phyloP scores from a whole-genome alignment of 2,113 vertebrate species.

The Callithrix jacchus region DNA sequence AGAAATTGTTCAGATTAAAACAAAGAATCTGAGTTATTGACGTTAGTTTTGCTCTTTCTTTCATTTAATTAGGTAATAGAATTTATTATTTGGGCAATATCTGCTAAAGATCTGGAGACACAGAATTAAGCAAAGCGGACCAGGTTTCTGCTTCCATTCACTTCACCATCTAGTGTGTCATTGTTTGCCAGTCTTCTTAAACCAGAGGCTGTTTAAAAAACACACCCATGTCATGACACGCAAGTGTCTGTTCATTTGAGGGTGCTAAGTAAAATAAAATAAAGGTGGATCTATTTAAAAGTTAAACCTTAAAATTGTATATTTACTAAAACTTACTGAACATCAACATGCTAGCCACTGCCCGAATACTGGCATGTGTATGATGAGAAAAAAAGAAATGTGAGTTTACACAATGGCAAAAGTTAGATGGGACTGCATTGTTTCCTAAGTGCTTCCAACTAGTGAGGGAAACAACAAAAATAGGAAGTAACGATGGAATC shows the following conservation, averaged over 20 bases:
- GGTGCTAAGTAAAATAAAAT: not conserved
- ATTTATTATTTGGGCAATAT: not conserved
- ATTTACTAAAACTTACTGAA: not conserved
- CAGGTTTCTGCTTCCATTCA: not conserved
- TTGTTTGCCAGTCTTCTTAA: not conserved
- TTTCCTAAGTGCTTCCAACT: no score
- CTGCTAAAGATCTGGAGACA: not conserved
- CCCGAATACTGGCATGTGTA: not conserved
- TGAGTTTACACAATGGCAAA: fast-evolving
- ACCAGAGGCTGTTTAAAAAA: not conserved
- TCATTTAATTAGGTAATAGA: not conserved
- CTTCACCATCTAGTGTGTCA: not conserved
- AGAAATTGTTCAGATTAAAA: not conserved
- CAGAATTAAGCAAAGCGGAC: not conserved
- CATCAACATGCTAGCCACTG: not conserved
- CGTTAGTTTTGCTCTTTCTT: not conserved
- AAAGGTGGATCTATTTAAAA: not conserved
- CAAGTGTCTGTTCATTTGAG: not conserved
- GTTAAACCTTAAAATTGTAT: not conserved
- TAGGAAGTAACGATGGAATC: no score
- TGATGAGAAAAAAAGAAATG: no score
- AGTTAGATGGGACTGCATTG: no score
- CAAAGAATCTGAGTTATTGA: not conserved
- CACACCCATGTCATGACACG: no score
- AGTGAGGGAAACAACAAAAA: not conserved